Evolutionary conservation across 2,797 vertebrate genomes (phyloP), one percentile per base, ranked within the genome.

Genomic region (Brachyrhaphis roseni): DNA sequence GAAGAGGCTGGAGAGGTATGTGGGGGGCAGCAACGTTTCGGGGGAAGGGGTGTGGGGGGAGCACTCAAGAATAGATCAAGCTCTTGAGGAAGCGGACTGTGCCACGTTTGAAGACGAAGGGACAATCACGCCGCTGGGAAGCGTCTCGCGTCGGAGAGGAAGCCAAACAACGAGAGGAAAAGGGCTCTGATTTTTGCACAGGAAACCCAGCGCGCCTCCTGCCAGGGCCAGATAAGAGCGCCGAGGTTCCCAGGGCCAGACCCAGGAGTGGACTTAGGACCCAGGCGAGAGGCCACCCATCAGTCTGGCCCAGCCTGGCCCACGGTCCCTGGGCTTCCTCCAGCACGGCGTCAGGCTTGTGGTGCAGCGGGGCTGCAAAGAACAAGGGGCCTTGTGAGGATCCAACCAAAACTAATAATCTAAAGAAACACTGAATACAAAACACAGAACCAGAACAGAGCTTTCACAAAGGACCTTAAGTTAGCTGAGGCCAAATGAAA

Each of bases 101-200:
- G 97, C 98, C 98, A 98, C 97, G 98, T 99, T 99, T 99, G 98
- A 99, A 99, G 98, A 99, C 98, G 96, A 97, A 98, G 96, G 98
- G 98, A 99, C 98, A 99, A 98, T 97, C 96, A 94, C 91, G 96
- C 96, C 98, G 98, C 97, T 99, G 98, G 98, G 98, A 99, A 99
- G 97, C 95, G 96, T 98, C 98, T 98, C 96, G 95, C 96, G 95
- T 96, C 96, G 97, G 90, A 94, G 97, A 98, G 98, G 98, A 99
- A 99, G 97, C 96, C 95, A 98, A 99, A 99, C 98, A 99, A 99
- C 97, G 94, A 98, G 98, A 99, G 98, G 98, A 99, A 99, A 98
- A 96, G 97, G 96, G 94, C 97, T 97, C 96, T 98, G 97, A 98
- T 98, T 99, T 96, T 99, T 94, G 97, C 96, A 98, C 98, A 99